Evolutionary conservation across 30 jellyfish, hydroid and myxozoan genomes (phyloP).

Genomic region (Turritopsis rubra): DNA sequence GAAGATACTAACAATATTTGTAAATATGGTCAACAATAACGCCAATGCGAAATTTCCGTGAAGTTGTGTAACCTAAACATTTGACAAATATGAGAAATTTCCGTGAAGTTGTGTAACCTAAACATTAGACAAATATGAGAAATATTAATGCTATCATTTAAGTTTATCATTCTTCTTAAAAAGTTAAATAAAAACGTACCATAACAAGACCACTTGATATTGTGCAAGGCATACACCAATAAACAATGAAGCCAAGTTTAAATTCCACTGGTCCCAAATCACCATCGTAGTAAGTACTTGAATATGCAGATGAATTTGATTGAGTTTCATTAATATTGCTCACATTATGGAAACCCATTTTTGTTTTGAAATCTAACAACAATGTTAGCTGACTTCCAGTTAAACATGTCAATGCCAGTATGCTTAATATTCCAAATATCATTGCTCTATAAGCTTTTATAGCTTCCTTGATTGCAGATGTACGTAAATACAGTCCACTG

Average conservation of each 20-base stretch:
- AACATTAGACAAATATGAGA: conserved; percentile 25
- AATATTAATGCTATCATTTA: too few relatives aligned
- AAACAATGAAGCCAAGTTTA: conserved; percentile 75
- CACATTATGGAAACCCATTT: conserved; percentile 14
- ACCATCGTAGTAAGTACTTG: conserved; percentile 15
- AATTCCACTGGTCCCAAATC: conserved; percentile 66
- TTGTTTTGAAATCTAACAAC: conserved; percentile 45
- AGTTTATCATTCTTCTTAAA: too few relatives aligned
- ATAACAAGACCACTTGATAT: conserved; percentile 87
- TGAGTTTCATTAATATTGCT: conserved; percentile 34
- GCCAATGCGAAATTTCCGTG: conserved; percentile 89
- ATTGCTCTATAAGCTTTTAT: conserved; percentile 72
- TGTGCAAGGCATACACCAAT: conserved; percentile 78
- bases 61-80: conserved; percentile 67
- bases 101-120: conserved; percentile 91
- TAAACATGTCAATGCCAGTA: conserved; percentile 51
- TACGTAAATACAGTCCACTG: conserved; percentile 78
- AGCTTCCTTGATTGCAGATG: conserved; percentile 80
- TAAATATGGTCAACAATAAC: conserved; percentile 61
- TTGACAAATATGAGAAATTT: conserved; percentile 36
- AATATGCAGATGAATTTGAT: background rate
- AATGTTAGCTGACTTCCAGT: conserved; percentile 65
- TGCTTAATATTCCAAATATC: conserved; percentile 66
- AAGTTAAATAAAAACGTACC: too few relatives aligned
- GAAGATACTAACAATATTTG: conserved; percentile 70